phyloP scores from a whole-genome alignment of 2,888 invertebrate genomes.

The Tuberolachnus salignus region DNA sequence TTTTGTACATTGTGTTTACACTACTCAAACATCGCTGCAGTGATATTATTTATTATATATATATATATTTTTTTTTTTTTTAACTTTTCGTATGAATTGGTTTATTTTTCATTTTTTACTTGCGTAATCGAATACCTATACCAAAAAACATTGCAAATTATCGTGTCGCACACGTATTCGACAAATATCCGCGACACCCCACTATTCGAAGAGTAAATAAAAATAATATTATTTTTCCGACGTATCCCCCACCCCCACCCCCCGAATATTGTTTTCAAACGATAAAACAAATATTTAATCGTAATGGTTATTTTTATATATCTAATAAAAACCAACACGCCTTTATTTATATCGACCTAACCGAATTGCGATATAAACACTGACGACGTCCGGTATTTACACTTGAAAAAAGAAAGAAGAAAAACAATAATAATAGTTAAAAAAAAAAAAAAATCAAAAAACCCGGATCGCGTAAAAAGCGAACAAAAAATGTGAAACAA shows the following conservation, averaged over 20 bases:
- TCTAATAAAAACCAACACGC: background rate
- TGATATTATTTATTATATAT: conserved; percentile 19
- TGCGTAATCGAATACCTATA: background rate
- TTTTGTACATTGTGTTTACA: background rate
- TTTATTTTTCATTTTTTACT: background rate
- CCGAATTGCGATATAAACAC: too few relatives aligned
- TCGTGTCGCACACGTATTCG: conserved; percentile 6
- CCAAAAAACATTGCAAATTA: background rate
- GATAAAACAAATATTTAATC: conserved; percentile 17
- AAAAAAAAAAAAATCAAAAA: too few relatives aligned
- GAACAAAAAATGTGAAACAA: too few relatives aligned
- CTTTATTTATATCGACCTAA: background rate
- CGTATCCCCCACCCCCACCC: background rate
- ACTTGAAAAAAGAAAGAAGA: too few relatives aligned
- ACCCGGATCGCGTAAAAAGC: too few relatives aligned
- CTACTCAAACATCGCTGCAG: background rate
- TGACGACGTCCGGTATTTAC: too few relatives aligned
- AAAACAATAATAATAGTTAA: too few relatives aligned
- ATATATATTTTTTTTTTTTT: too few relatives aligned
- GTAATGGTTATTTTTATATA: background rate
- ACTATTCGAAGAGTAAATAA: conserved; percentile 6
- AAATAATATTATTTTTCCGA: background rate
- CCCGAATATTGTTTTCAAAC: background rate
- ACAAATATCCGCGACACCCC: background rate
- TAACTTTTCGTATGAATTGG: conserved; percentile 1